Evolutionary conservation across 2,888 invertebrate genomes (phyloP).

Genomic region (Onthophagus sagittarius): DNA sequence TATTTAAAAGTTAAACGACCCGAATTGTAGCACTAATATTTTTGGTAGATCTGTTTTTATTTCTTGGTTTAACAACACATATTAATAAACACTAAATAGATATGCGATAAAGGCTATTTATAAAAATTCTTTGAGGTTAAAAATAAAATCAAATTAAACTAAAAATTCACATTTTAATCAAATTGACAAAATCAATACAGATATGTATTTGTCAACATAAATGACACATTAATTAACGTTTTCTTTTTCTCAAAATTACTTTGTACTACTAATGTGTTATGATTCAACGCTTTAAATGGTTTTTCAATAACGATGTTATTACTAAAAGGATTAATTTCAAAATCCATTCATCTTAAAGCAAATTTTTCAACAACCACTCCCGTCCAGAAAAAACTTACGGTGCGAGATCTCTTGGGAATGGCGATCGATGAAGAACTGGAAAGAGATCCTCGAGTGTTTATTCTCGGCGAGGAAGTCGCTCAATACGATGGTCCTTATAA

Average conservation of each 20-base stretch:
- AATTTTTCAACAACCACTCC: slow-evolving; percentile 49
- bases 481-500: slow-evolving; percentile 62
- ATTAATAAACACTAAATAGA: no score
- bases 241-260: no score
- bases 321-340: neutral
- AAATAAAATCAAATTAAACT: neutral
- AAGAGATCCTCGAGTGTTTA: slow-evolving; percentile 55
- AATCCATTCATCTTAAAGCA: neutral
- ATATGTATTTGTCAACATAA: no score
- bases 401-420: slow-evolving; percentile 60
- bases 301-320: neutral
- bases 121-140: neutral
- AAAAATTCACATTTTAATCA: neutral
- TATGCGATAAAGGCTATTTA: neutral
- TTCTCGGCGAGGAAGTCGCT: slow-evolving; percentile 64
- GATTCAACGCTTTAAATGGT: neutral
- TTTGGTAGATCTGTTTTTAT: no score
- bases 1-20: slow-evolving; percentile 28
- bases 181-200: no score
- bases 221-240: no score
- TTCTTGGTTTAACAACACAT: no score
- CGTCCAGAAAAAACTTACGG: slow-evolving; percentile 29
- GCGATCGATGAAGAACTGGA: slow-evolving; percentile 64
- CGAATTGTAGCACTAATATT: no score
- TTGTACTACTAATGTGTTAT: neutral